These are phyloP conservation scores for Podocnemis expansa DNA, from an alignment of 2,113 vertebrate species.

Conservation along the genomic window DNA sequence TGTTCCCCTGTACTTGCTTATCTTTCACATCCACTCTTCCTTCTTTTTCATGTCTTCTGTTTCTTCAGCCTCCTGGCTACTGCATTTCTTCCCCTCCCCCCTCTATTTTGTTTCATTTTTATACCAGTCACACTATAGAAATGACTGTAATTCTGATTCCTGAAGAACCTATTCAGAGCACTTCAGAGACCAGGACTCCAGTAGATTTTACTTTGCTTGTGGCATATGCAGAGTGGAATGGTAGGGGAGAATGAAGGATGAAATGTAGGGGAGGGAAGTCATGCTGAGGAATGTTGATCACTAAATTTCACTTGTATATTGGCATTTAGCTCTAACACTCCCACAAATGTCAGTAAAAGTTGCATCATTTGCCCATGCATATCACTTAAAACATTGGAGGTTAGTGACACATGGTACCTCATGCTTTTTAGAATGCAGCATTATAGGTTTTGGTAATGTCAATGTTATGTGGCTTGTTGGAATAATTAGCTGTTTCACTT, in stretches of 20 bases:
- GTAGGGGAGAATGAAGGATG: neutral
- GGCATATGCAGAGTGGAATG: neutral
- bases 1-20: neutral
- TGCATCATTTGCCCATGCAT: neutral
- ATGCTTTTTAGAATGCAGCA: neutral
- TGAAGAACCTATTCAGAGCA: conserved; percentile 3
- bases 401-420: neutral
- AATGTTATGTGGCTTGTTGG: neutral
- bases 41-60: neutral
- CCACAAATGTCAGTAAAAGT: neutral
- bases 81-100: conserved; percentile 4
- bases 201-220: neutral
- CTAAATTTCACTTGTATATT: neutral
- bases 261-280: neutral
- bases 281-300: neutral
- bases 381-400: neutral
- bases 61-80: neutral
- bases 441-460: neutral
- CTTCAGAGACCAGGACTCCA: neutral
- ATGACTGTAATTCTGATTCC: neutral
- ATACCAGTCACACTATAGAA: neutral
- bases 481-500: neutral
- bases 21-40: neutral
- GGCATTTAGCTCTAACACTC: neutral
- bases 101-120: conserved; percentile 1